Evolutionary conservation across 2,888 invertebrate species (phyloP), one percentile per base, ranked within the genome.

Genomic region (Agrochola lychnidis): DNA sequence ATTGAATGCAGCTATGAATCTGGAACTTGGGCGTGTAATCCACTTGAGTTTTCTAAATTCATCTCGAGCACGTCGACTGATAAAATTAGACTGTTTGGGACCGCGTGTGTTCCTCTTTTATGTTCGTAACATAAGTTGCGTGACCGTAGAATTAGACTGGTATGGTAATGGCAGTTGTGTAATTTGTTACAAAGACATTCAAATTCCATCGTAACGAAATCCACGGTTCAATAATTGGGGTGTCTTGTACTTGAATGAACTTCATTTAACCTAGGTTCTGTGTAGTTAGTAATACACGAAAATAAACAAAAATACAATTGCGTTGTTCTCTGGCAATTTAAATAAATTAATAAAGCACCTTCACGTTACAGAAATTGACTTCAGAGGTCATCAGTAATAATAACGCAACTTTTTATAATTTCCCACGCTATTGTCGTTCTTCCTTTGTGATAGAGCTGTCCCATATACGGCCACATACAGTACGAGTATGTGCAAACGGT

Each of bases 121-220:
- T 89, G 85, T 75, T 88, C 86, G 88, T 91, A 89, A 90, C 89
- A 87, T 82, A 87, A 89, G 89, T 89, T 90, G 92, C 92, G 92
- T 93, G 93, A 93, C 91, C 89, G 85, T 87, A 86, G 86, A 90
- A 87, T 88, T 87, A 88, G 87, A 89, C 89, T 84, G 91, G 90
- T 90, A 91, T 92, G 91, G 89, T 91, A 92, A 91, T 90, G 87
- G 83, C 83, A 82, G 87, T 92, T 91, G 88, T 88, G 87, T 92
- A 89, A 91, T 89, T 87, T 90, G 89, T 89, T 89, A 89, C 86
- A 89, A 89, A 90, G 84, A 86, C 80, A 83, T 83, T 70, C 30
- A 45, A 84, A 68, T 78, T 85, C 79, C 79, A 77, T 81, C 57
- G 76, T 81, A 82, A 82, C 61, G 64, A 80, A 82, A 79, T 81